phyloP scores from a whole-genome alignment of 2,797 vertebrate genomes.

The Heteromormyrus szaboi region DNA sequence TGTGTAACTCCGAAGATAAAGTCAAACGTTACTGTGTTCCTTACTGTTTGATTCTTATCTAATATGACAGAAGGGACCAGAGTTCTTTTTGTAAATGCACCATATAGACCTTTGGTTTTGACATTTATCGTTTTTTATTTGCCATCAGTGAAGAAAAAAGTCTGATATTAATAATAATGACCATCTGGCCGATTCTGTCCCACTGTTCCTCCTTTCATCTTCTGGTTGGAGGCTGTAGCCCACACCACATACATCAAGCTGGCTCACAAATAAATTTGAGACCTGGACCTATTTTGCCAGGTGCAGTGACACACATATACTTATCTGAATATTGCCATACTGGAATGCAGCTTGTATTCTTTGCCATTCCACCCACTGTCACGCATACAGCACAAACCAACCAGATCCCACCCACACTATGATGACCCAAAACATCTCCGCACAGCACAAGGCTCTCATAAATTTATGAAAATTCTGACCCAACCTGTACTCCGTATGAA shows the following conservation, averaged over 20 bases:
- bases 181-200: background rate
- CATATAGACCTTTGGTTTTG: background rate
- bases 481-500: background rate
- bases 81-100: background rate
- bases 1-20: background rate
- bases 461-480: conserved; percentile 2
- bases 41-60: background rate
- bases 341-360: conserved; percentile 3
- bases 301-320: conserved; percentile 30
- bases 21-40: background rate
- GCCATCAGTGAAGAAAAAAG: background rate
- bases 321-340: background rate
- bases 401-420: background rate
- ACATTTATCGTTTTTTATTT: background rate
- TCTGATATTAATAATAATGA: background rate
- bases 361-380: conserved; percentile 14
- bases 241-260: background rate
- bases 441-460: background rate
- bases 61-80: background rate
- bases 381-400: conserved; percentile 9
- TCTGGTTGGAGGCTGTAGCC: background rate
- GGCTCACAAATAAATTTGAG: background rate
- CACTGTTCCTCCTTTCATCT: background rate
- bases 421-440: background rate
- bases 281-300: conserved; percentile 14